A percentile compares a stretch with the other conserved stretches of the same genome.
Conservation (phyloP, 2,797 vertebrate species). For the Chaunax sp. region DNA sequence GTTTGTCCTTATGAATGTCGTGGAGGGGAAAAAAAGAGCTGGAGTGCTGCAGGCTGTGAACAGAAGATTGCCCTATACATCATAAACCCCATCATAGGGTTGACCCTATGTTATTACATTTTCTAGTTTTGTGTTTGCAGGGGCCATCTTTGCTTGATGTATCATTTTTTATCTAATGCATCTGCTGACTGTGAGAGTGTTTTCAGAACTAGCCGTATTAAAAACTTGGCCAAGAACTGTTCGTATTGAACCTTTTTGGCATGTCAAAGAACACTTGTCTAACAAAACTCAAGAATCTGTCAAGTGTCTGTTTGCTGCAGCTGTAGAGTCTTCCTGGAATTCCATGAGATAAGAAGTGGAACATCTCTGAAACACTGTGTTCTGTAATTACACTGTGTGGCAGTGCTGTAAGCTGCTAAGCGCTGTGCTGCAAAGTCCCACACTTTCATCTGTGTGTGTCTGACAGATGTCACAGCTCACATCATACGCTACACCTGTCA, state of each 20-base stretch:
- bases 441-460: constrained; percentile 20
- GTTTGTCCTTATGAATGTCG: constrained; percentile 39
- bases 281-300: constrained; percentile 6
- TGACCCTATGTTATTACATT: constrained; percentile 73
- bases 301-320: constrained; percentile 3
- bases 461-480: constrained; percentile 30
- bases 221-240: constrained; percentile 52
- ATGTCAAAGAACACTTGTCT: constrained; percentile 13
- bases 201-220: constrained; percentile 41
- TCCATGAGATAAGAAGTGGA: constrained; percentile 17
- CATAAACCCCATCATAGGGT: constrained; percentile 62
- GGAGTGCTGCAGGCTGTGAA: constrained; percentile 53
- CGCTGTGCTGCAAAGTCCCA: neutral
- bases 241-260: neutral
- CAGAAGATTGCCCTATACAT: constrained; percentile 73
- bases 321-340: constrained; percentile 1
- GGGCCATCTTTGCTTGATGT: constrained; percentile 53
- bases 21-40: constrained; percentile 27
- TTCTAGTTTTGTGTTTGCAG: constrained; percentile 60
- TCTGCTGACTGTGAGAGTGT: constrained; percentile 39
- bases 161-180: constrained; percentile 58
- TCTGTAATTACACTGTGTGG: constrained; percentile 39
- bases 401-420: constrained; percentile 12
- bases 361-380: constrained; percentile 11
- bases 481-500: constrained; percentile 17